Percentiles rank a stretch among this genome's conserved stretches.
These are phyloP conservation scores for Cebidichthys violaceus DNA, from an alignment of 2,113 vertebrate genomes.

Conservation along the genomic window DNA sequence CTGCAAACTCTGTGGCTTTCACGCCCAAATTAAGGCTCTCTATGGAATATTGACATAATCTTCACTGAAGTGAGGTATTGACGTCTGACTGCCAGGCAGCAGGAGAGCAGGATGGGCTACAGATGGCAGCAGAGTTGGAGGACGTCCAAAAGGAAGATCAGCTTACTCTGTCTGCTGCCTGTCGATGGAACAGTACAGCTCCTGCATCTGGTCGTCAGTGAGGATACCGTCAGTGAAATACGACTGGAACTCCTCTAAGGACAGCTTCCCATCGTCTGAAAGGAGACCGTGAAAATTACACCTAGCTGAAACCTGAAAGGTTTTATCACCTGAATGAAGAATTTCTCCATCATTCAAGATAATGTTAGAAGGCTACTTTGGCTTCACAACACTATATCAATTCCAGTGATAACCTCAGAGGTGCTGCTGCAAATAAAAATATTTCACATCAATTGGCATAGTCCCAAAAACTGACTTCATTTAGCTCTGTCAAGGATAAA, in stretches of 20 bases:
- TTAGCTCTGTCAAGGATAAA: constrained; percentile 6
- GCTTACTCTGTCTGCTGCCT: constrained; percentile 90
- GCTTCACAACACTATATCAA: not conserved
- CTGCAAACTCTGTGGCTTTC: constrained; percentile 23
- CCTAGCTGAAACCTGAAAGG: not conserved
- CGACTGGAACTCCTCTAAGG: constrained; percentile 96
- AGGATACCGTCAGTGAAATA: constrained; percentile 95
- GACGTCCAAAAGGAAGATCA: constrained; percentile 35
- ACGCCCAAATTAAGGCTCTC: constrained; percentile 24
- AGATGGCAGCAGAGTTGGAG: constrained; percentile 62
- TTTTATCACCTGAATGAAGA: constrained; percentile 14
- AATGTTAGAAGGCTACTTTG: constrained; percentile 6
- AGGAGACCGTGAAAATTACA: constrained; percentile 36
- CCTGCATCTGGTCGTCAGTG: constrained; percentile 90
- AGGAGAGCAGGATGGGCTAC: constrained; percentile 53
- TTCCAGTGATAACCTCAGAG: constrained; percentile 7
- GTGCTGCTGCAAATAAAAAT: constrained; percentile 1
- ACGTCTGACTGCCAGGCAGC: constrained; percentile 44
- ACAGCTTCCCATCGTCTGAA: constrained; percentile 95
- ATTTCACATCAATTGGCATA: not conserved
- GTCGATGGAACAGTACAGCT: constrained; percentile 93
- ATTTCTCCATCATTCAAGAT: not conserved
- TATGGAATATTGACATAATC: constrained; percentile 49
- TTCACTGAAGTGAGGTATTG: constrained; percentile 37
- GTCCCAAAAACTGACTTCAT: not conserved